phyloP scores from a whole-genome alignment of 2,888 invertebrate species.

The Drosophila atripex region DNA sequence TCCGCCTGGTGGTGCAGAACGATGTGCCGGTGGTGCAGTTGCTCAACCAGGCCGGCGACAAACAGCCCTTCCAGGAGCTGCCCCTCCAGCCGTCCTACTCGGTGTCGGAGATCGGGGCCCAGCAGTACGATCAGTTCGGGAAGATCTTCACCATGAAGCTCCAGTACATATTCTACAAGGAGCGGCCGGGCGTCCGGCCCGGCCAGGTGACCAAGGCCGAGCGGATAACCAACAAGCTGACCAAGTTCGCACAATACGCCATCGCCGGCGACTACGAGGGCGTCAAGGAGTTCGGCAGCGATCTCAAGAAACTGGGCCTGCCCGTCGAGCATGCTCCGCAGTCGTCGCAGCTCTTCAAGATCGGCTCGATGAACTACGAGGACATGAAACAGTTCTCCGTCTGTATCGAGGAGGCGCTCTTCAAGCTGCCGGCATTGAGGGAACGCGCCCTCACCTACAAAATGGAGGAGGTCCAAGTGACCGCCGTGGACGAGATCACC shows the following conservation, averaged over 20 bases:
- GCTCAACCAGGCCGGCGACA: constrained; percentile 91
- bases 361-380: constrained; percentile 94
- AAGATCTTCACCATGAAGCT: constrained; percentile 98
- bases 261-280: constrained; percentile 97
- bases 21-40: constrained; percentile 94
- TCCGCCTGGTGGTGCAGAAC: constrained; percentile 90
- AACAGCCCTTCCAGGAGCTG: constrained; percentile 97
- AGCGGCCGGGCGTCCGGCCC: constrained; percentile 97
- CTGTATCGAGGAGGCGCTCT: constrained; percentile 96
- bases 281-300: constrained; percentile 96
- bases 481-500: constrained; percentile 95
- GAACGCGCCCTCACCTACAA: constrained; percentile 96
- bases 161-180: constrained; percentile 99
- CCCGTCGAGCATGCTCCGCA: constrained; percentile 99
- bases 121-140: constrained; percentile 99
- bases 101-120: constrained; percentile 96
- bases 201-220: constrained; percentile 97
- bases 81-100: constrained; percentile 97
- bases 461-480: constrained; percentile 97
- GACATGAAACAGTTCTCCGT: constrained; percentile 96
- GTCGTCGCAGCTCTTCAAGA: constrained; percentile 96
- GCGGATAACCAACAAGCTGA: constrained; percentile 94
- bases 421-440: constrained; percentile 92
- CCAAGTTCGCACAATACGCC: constrained; percentile 96
- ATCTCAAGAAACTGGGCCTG: constrained; percentile 95